Percentiles rank a stretch among this genome's conserved stretches.
Conservation (phyloP, 2,888 invertebrate genomes). For the Incurvaria masculella region DNA sequence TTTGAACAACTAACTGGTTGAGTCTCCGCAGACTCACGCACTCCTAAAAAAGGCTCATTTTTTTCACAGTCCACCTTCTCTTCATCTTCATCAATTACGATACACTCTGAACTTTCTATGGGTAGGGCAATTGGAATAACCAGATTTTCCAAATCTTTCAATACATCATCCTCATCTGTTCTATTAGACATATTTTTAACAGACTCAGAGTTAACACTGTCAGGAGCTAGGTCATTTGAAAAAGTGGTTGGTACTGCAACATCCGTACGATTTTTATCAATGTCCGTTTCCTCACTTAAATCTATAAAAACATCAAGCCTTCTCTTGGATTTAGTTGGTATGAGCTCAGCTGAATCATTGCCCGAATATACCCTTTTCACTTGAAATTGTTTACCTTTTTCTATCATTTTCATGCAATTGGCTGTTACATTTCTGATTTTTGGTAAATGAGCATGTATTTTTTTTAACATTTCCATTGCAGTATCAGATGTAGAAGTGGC, state of each 20-base stretch:
- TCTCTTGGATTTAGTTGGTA: neutral
- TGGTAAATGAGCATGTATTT: neutral
- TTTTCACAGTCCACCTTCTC: neutral
- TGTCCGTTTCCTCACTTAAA: neutral
- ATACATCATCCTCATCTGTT: slow-evolving; percentile 22
- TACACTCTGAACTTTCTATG: slow-evolving; percentile 14
- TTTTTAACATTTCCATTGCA: neutral
- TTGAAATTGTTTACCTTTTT: neutral
- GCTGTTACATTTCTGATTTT: neutral
- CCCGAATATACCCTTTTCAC: neutral
- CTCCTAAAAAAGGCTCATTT: neutral
- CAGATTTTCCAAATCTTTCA: slow-evolving; percentile 29
- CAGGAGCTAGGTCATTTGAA: no score
- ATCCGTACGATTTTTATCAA: neutral
- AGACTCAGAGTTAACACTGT: no score
- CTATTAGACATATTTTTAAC: no score
- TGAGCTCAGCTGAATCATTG: neutral
- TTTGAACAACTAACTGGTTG: no score
- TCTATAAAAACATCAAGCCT: neutral
- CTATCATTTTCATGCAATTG: neutral
- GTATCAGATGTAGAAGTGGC: no score
- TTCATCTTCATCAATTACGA: neutral
- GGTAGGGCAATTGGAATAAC: slow-evolving; percentile 36
- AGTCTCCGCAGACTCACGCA: no score
- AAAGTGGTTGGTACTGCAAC: no score